phyloP scores from a whole-genome alignment of 2,797 vertebrate genomes.

The Microcaecilia unicolor region DNA sequence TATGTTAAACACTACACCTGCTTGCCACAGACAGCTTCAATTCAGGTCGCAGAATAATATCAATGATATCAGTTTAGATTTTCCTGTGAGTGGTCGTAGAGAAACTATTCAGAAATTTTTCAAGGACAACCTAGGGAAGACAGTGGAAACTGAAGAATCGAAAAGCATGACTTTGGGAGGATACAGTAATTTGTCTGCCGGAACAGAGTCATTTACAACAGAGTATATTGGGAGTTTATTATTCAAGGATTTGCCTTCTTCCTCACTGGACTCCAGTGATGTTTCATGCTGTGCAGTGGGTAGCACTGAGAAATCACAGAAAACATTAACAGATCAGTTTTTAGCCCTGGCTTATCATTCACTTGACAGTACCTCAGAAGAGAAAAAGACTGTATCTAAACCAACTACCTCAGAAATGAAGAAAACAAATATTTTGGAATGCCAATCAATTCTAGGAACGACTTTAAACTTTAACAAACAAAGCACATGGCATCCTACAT shows the following conservation, averaged over 20 bases:
- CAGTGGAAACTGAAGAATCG: slow-evolving; percentile 42
- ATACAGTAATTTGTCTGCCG: slow-evolving; percentile 30
- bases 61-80: slow-evolving; percentile 30
- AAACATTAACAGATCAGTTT: slow-evolving; percentile 29
- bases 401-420: slow-evolving; percentile 59
- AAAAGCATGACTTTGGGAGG: slow-evolving; percentile 50
- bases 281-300: slow-evolving; percentile 21
- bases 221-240: slow-evolving; percentile 18
- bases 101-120: slow-evolving; percentile 29
- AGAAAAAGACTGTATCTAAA: slow-evolving; percentile 60
- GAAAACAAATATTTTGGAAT: slow-evolving; percentile 36
- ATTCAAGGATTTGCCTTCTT: slow-evolving; percentile 56
- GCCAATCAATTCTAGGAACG: background rate
- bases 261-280: slow-evolving; percentile 52
- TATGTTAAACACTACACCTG: slow-evolving; percentile 11
- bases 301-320: slow-evolving; percentile 26
- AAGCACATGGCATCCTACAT: slow-evolving; percentile 42
- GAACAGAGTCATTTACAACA: slow-evolving; percentile 26
- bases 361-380: slow-evolving; percentile 61
- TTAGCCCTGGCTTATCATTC: slow-evolving; percentile 47
- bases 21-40: slow-evolving; percentile 36
- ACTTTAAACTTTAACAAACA: slow-evolving; percentile 25
- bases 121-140: slow-evolving; percentile 42
- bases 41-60: slow-evolving; percentile 34
- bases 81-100: slow-evolving; percentile 25